Evolutionary conservation across 2,888 invertebrate genomes (phyloP).

Genomic region (Amblyjoppa proteus): DNA sequence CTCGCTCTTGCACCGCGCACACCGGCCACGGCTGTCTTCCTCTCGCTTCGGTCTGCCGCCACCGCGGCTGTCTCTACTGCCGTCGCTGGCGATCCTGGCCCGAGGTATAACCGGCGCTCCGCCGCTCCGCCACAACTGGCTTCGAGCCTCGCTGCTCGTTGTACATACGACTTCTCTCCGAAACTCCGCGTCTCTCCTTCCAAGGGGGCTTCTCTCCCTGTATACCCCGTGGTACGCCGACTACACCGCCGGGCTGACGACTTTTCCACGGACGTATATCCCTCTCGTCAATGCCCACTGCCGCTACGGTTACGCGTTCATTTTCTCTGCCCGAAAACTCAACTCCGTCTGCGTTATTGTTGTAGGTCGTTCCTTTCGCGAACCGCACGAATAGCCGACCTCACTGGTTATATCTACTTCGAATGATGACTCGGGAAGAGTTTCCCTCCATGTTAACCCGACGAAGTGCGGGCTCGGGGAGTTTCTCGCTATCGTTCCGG

Average conservation of each 20-base stretch:
- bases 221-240: conserved; percentile 30
- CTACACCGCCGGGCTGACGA: conserved; percentile 55
- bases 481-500: conserved; percentile 49
- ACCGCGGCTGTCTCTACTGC: conserved; percentile 67
- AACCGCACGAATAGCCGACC: conserved; percentile 41
- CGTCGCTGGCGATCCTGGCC: conserved; percentile 65
- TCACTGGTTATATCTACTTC: conserved; percentile 61
- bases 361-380: conserved; percentile 60
- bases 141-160: conserved; percentile 66
- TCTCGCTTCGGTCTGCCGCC: conserved; percentile 82
- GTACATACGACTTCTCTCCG: conserved; percentile 61
- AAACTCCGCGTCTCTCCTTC: conserved; percentile 55
- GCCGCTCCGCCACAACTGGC: conserved; percentile 65
- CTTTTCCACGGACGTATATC: conserved; percentile 62
- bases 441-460: conserved; percentile 31
- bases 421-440: conserved; percentile 56
- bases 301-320: conserved; percentile 61
- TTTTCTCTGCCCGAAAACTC: conserved; percentile 65
- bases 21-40: conserved; percentile 82
- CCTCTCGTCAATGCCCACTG: conserved; percentile 55
- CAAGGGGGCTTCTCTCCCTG: conserved; percentile 41
- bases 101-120: conserved; percentile 63
- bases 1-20: conserved; percentile 62
- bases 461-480: background rate
- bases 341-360: conserved; percentile 58